Evolutionary conservation across 2,888 invertebrate genomes (phyloP).

Genomic region (Cetonia aurata): DNA sequence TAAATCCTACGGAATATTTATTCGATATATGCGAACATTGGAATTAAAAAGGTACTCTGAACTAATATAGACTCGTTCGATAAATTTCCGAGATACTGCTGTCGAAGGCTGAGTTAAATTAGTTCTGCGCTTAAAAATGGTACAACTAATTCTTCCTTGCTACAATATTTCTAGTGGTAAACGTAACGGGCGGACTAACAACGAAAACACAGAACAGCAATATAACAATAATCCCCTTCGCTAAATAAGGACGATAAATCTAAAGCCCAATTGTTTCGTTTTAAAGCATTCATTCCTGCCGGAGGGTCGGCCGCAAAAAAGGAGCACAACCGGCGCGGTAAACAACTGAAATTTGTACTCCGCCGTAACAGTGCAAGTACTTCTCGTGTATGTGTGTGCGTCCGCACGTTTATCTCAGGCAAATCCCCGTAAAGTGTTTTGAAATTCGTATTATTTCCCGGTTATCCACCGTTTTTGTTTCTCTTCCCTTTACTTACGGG

Average conservation of each 20-base stretch:
- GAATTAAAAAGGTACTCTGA: too few relatives aligned
- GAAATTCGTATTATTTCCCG: constrained; percentile 35
- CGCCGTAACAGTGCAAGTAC: background rate
- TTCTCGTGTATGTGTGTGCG: constrained; percentile 3
- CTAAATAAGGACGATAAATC: constrained; percentile 52
- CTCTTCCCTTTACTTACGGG: background rate
- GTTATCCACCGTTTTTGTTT: constrained; percentile 29
- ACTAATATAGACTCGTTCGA: too few relatives aligned
- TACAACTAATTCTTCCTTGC: constrained; percentile 12
- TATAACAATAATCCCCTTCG: constrained; percentile 47
- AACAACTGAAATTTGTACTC: constrained; percentile 40
- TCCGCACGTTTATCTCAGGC: background rate
- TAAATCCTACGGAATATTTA: too few relatives aligned
- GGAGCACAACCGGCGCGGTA: constrained; percentile 24
- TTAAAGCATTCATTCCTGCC: constrained; percentile 50
- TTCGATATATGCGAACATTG: too few relatives aligned
- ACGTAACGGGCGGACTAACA: constrained; percentile 10
- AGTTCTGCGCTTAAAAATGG: constrained; percentile 19
- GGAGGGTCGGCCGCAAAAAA: constrained; percentile 21
- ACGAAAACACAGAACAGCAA: constrained; percentile 22
- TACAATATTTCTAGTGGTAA: constrained; percentile 12
- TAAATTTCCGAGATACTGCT: too few relatives aligned
- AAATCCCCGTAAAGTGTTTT: constrained; percentile 34
- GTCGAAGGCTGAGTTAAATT: constrained; percentile 15
- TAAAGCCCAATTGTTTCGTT: constrained; percentile 52